Evolutionary conservation across 2,797 vertebrate species (phyloP), one percentile per base, ranked within the genome.

Genomic region (Hyperoplus lanceolatus): DNA sequence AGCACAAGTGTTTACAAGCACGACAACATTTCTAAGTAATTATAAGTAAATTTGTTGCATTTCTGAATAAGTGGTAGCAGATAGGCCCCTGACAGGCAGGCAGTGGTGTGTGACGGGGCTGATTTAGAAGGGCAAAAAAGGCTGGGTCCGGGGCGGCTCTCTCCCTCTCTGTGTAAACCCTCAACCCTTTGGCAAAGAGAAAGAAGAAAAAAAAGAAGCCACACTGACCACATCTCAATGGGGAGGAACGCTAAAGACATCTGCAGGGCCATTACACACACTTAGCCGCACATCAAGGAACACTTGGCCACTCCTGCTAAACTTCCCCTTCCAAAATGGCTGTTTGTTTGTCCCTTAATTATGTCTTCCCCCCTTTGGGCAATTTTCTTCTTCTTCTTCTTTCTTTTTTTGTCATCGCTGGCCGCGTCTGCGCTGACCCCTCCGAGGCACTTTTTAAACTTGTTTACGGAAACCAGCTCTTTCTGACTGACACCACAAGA

Each of bases 1-100:
- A 87, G 74, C 74, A 70, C 88, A 91, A 94, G 94, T 94, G 93
- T 96, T 95, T 95, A 95, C 92, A 93, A 94, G 89, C 74, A 80
- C 70, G 71, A 90, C 91, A 93, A 94, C 93, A 95, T 95, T 92
- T 88, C 29, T 90, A 90, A 93, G 92, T 12, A 77, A 96, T 96
- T 96, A 94, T 88, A 91, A 91, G 90, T 91, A 94, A 95, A 94
- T 95, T 86, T 95, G 94, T 94, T 93, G 90, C 80, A 89, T 95
- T 95, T 95, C 88, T 91, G 80, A 90, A 84, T 96, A 96, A 97
- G 94, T 96, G 95, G 92, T 96, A 95, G 93, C 96, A 96, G 95
- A 95, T 94, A 94, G 57, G 69, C 57, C 87, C 84, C 87, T 79
- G 79, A 93, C 89, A 83, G 82, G 75, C 81, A 86, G 85, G 83